A percentile compares a stretch with the other conserved stretches of the same genome.
phyloP scores from a whole-genome alignment of 2,797 vertebrate genomes.

The Chiloscyllium punctatum region DNA sequence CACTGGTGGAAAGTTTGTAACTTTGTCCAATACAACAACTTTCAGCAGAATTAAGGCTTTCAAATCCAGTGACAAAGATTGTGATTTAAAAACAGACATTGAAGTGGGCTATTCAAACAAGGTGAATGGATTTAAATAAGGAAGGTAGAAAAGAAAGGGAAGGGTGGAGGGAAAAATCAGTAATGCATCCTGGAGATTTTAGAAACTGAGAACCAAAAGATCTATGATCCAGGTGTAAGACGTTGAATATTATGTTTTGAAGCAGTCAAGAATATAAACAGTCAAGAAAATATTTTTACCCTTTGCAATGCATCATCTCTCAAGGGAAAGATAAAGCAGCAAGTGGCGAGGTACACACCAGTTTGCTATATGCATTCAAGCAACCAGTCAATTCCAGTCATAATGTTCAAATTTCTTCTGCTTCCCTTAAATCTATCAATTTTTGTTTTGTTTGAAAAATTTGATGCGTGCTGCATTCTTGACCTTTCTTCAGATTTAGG shows the following conservation, averaged over 20 bases:
- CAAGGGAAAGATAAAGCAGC: conserved; percentile 8
- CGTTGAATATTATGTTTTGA: background rate
- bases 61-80: background rate
- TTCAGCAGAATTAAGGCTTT: background rate
- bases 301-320: background rate
- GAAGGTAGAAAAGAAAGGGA: background rate
- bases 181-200: too few relatives aligned
- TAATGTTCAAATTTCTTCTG: background rate
- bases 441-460: background rate
- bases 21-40: background rate
- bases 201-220: background rate
- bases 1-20: too few relatives aligned
- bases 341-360: background rate
- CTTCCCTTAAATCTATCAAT: background rate
- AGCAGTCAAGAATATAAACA: background rate
- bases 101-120: background rate
- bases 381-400: background rate
- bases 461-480: background rate
- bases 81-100: background rate
- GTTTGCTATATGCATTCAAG: background rate
- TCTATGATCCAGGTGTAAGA: background rate
- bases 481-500: background rate
- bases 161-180: background rate
- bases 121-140: background rate
- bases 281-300: background rate